Conservation (phyloP, 2,888 invertebrate genomes). For the Leptopilina drosophilae region DNA sequence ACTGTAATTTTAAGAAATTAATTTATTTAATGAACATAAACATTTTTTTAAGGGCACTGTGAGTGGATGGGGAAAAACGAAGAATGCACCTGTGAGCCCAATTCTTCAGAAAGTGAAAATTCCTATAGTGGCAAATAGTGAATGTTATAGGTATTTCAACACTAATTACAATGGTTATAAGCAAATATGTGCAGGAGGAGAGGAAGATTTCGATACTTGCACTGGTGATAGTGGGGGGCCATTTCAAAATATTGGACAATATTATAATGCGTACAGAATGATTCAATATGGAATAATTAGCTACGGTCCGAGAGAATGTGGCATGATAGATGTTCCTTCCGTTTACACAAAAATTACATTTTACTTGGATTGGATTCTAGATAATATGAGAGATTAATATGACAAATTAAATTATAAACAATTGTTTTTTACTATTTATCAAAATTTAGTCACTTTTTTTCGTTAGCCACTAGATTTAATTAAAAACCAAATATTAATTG, state of each 20-base stretch:
- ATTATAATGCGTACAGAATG: constrained; percentile 47
- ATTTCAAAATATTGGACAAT: constrained; percentile 57
- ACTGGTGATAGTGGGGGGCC: constrained; percentile 68
- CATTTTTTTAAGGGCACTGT: constrained; percentile 46
- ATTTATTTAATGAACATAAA: neutral
- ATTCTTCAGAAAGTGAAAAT: constrained; percentile 53
- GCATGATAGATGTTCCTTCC: constrained; percentile 53
- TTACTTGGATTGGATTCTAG: constrained; percentile 62
- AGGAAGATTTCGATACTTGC: constrained; percentile 59
- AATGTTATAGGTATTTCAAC: constrained; percentile 53
- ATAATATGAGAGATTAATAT: constrained; percentile 48
- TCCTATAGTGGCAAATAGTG: constrained; percentile 46
- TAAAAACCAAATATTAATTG: too few relatives aligned
- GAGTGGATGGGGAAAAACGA: constrained; percentile 65
- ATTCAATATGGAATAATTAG: constrained; percentile 65
- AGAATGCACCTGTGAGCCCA: constrained; percentile 49
- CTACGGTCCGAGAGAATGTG: constrained; percentile 62
- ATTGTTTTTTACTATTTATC: too few relatives aligned
- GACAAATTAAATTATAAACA: too few relatives aligned
- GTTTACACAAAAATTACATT: constrained; percentile 61
- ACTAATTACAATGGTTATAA: constrained; percentile 42
- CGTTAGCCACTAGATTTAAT: too few relatives aligned
- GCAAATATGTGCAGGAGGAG: constrained; percentile 68
- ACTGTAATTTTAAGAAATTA: too few relatives aligned
- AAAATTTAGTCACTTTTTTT: too few relatives aligned